These are phyloP conservation scores for Glyptemys insculpta DNA, from an alignment of 2,797 vertebrate genomes.

Conservation along the genomic window DNA sequence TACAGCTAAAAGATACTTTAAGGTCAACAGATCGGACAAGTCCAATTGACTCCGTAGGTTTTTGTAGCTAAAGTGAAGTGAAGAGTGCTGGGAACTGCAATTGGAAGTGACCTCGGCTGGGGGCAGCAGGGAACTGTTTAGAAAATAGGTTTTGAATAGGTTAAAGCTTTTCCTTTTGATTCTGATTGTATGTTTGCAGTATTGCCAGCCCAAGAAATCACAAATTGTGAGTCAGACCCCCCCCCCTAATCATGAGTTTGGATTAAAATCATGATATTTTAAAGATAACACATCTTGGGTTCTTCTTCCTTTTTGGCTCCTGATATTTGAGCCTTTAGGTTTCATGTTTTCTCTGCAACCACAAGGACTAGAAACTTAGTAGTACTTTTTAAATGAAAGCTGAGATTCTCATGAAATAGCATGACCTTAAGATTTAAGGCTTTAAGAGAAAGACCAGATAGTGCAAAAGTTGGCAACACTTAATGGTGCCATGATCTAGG, in stretches of 20 bases:
- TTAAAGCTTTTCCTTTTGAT: not conserved
- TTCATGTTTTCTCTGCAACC: not conserved
- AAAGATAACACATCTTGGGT: not conserved
- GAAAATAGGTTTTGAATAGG: not conserved
- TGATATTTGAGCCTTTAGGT: not conserved
- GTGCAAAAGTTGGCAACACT: not conserved
- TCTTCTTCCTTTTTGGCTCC: not conserved
- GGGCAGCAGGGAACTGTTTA: not conserved
- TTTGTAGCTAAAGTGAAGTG: not conserved
- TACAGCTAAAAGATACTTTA: not conserved
- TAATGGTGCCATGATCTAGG: not conserved
- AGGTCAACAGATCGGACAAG: not conserved
- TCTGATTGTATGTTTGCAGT: not conserved
- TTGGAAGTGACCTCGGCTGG: not conserved
- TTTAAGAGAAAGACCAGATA: not conserved
- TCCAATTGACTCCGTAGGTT: not conserved
- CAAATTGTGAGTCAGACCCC: not conserved
- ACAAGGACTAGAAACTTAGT: not conserved
- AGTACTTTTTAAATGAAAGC: not conserved
- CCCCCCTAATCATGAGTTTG: not conserved
- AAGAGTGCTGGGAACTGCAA: not conserved
- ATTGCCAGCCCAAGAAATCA: not conserved
- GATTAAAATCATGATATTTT: not conserved
- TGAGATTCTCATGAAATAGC: not conserved
- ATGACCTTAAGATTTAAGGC: not conserved